Conservation (phyloP, 2,113 vertebrate species). For the Nanorana parkeri region DNA sequence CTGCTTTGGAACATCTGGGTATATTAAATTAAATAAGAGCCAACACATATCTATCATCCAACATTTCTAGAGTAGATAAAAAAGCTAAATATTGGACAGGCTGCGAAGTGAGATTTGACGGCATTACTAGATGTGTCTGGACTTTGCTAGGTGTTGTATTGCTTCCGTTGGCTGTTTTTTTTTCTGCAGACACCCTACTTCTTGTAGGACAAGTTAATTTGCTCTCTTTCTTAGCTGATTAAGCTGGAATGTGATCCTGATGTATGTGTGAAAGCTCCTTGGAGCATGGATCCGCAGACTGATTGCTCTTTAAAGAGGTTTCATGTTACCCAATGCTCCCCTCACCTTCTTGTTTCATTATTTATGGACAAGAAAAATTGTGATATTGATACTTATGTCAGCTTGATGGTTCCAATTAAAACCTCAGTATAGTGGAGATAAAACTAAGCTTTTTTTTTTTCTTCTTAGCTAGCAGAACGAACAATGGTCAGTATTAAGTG, state of each 20-base stretch:
- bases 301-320: slow-evolving; percentile 55
- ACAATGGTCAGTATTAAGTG: neutral
- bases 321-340: slow-evolving; percentile 35
- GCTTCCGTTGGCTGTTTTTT: slow-evolving; percentile 37
- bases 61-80: too few species aligned
- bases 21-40: too few species aligned
- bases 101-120: too few species aligned
- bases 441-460: neutral
- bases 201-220: slow-evolving; percentile 56
- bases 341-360: slow-evolving; percentile 44
- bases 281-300: slow-evolving; percentile 49
- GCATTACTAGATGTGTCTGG: neutral
- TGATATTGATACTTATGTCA: slow-evolving; percentile 52
- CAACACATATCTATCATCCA: too few species aligned
- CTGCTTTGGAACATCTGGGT: too few species aligned
- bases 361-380: slow-evolving; percentile 53
- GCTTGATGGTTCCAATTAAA: slow-evolving; percentile 50
- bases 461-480: neutral
- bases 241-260: slow-evolving; percentile 45
- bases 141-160: slow-evolving; percentile 6
- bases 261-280: slow-evolving; percentile 37
- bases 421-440: neutral
- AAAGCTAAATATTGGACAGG: neutral
- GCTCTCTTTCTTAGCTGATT: slow-evolving; percentile 54
- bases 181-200: slow-evolving; percentile 20